Evolutionary conservation across 1,140 invertebrate genomes (phyloP).

Genomic region (Microplitis demolitor): DNA sequence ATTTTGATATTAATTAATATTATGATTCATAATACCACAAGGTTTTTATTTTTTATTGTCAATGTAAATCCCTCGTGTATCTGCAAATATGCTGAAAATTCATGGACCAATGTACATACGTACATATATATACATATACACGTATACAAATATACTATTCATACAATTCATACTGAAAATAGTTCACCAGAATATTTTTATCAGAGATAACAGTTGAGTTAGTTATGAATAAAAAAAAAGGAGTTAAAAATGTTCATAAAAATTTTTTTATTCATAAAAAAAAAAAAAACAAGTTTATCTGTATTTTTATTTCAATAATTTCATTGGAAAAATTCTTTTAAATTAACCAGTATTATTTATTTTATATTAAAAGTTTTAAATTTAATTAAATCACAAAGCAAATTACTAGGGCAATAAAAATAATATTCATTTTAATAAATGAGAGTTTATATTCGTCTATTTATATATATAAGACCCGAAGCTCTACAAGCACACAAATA

Average conservation of each 20-base stretch:
- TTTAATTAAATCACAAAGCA: too few relatives aligned
- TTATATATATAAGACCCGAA: too few relatives aligned
- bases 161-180: neutral
- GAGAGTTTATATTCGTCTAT: too few relatives aligned
- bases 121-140: neutral
- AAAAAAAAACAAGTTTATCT: neutral
- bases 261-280: conserved; percentile 1
- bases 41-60: conserved; percentile 9
- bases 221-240: conserved; percentile 4
- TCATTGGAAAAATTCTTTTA: neutral
- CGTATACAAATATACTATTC: too few relatives aligned
- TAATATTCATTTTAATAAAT: too few relatives aligned
- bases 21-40: neutral
- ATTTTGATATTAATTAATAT: too few relatives aligned
- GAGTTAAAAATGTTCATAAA: conserved; percentile 17
- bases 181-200: neutral
- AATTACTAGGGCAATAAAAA: too few relatives aligned
- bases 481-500: too few relatives aligned
- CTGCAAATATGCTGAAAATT: conserved; percentile 28
- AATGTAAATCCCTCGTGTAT: conserved; percentile 23
- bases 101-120: conserved; percentile 25
- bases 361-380: too few relatives aligned
- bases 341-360: neutral
- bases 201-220: conserved; percentile 14
- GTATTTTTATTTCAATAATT: neutral